These are phyloP conservation scores for Helicorthomorpha holstii DNA, from an alignment of 1,140 invertebrate genomes.

Conservation along the genomic window DNA sequence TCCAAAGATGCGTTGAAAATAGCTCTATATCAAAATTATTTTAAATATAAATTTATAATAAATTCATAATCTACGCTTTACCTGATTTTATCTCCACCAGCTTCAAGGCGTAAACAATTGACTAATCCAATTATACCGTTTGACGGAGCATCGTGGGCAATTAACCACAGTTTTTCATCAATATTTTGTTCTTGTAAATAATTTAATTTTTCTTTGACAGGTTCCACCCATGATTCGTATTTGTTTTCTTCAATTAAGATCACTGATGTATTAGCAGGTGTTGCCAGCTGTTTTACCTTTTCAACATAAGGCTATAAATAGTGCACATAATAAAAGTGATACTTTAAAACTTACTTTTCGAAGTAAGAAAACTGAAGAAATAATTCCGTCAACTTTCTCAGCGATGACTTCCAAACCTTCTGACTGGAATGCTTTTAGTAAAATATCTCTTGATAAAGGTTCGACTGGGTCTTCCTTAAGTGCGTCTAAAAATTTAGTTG, in stretches of 20 bases:
- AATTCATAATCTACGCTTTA: background rate
- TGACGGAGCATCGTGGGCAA: background rate
- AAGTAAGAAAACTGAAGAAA: conserved; percentile 2
- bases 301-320: background rate
- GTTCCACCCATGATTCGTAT: conserved; percentile 54
- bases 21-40: background rate
- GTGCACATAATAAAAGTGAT: background rate
- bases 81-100: conserved; percentile 47
- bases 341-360: conserved; percentile 3
- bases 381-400: conserved; percentile 21
- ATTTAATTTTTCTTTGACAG: conserved; percentile 47
- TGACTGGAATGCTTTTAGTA: conserved; percentile 22
- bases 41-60: no score
- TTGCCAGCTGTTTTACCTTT: conserved; percentile 1
- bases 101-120: conserved; percentile 72
- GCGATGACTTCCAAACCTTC: conserved; percentile 26
- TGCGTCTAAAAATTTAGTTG: conserved; percentile 16
- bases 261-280: conserved; percentile 17
- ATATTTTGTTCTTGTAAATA: background rate
- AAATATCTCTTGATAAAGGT: background rate
- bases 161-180: conserved; percentile 20
- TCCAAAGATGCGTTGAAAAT: conserved; percentile 11
- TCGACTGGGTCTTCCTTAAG: background rate
- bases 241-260: conserved; percentile 25
- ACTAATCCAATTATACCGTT: conserved; percentile 70